These are phyloP conservation scores for Atractosteus spatula DNA, from an alignment of 2,113 vertebrate genomes.

Conservation along the genomic window DNA sequence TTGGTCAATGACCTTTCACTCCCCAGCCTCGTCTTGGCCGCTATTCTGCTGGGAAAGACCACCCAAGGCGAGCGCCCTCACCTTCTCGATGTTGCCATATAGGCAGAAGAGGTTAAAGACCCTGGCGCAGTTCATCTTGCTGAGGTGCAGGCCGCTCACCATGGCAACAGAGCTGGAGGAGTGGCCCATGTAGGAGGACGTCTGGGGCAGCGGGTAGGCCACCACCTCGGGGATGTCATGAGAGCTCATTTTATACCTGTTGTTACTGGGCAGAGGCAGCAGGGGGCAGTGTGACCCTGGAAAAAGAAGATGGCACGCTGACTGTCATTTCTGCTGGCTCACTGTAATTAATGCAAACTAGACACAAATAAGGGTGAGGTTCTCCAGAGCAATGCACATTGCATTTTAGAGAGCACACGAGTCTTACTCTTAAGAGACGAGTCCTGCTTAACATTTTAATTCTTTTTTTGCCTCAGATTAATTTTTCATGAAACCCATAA, in stretches of 20 bases:
- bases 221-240: conserved; percentile 90
- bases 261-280: conserved; percentile 80
- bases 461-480: no score
- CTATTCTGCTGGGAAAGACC: no score
- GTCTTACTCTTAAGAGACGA: no score
- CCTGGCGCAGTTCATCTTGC: conserved; percentile 95
- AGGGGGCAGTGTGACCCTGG: conserved; percentile 84
- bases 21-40: no score
- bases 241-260: conserved; percentile 83
- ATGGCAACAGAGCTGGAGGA: conserved; percentile 88
- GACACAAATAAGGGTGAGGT: no score
- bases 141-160: conserved; percentile 90
- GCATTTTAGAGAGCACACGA: no score
- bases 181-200: conserved; percentile 83
- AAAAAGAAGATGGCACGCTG: conserved; percentile 22
- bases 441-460: no score
- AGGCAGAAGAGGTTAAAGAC: conserved; percentile 98
- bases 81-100: conserved; percentile 97
- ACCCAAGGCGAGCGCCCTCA: conserved; percentile 38
- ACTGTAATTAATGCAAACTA: no score
- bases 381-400: no score
- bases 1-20: no score
- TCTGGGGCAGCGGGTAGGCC: conserved; percentile 88
- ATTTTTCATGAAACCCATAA: no score
- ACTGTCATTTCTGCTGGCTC: no score